Percentiles rank a stretch among this genome's conserved stretches.
Conservation (phyloP, 2,797 vertebrate species). For the Siniperca obscura region DNA sequence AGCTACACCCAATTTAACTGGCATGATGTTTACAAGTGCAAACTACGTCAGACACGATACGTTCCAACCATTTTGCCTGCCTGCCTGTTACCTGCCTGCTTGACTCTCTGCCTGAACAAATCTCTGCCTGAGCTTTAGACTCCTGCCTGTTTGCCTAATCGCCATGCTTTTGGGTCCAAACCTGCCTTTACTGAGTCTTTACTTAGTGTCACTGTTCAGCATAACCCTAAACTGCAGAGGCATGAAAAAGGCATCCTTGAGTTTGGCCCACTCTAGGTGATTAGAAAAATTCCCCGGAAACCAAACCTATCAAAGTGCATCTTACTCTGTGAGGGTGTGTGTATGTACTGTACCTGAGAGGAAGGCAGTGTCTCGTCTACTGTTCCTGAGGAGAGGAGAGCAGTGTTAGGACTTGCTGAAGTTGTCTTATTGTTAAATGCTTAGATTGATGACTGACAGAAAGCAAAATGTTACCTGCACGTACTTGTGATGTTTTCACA, state of each 20-base stretch:
- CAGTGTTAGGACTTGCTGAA: background rate
- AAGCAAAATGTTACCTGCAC: slow-evolving; percentile 9
- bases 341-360: slow-evolving; percentile 23
- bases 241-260: background rate
- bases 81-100: too few relatives aligned
- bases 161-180: too few relatives aligned
- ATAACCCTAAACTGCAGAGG: background rate
- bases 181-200: too few relatives aligned
- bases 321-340: background rate
- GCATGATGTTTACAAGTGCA: too few relatives aligned
- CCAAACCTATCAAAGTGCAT: background rate
- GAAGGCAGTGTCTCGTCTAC: background rate
- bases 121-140: too few relatives aligned
- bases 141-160: too few relatives aligned
- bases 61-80: too few relatives aligned
- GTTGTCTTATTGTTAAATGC: too few relatives aligned
- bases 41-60: too few relatives aligned
- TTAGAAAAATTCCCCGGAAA: background rate
- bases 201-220: background rate
- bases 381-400: background rate
- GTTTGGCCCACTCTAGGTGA: background rate
- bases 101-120: too few relatives aligned
- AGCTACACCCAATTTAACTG: too few relatives aligned
- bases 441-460: background rate
- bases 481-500: rapidly evolving